Base-by-base conservation (phyloP, 2,113 vertebrate species). In the Hydrolagus affinis region DNA sequence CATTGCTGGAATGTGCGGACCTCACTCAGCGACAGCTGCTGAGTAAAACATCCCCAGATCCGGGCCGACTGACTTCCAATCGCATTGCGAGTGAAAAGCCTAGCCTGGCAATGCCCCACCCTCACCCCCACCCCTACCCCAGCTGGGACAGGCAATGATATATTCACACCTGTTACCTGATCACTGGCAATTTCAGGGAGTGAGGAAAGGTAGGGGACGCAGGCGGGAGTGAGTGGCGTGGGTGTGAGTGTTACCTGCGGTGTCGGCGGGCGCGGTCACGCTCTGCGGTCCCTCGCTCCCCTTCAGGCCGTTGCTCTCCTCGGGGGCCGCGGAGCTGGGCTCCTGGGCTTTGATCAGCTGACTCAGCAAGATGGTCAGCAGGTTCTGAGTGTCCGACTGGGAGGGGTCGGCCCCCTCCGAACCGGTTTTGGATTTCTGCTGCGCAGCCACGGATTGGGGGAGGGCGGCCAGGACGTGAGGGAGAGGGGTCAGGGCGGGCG, bases 331-430 rank as follows among this genome's bases (percentile, higher is more conserved):
- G 72, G 92, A 93, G n/a, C n/a, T 44, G 60, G 60, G 23, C 88
- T 96, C 95, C 91, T 96, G 95, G 85, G 96, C 94, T 92, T 99
- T 98, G 87, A 99, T 95, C 86, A 99, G 94, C 89, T 99, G 97
- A 89, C 96, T 95, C 90, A 99, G 91, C 87, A 98, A 91, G 90
- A 98, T 94, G 19, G 97, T 95, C 90, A 99, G 93, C 88, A 99
- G 91, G 85, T 93, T 97, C 90, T 98, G 93, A 91, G 97, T 92
- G 86, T 99, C 97, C 90, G 96, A 96, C 91, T 97, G 94, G 91
- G 95, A 93, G 44, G 44, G 44, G 85, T 94, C 74, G 78, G 87
- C 89, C 86, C 89, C 66, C 76, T 94, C 93, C 32, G 92, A 90
- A 85, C 90, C 92, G 4, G 64, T 87, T 86, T 92, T 95, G 89